A percentile compares a stretch with the other conserved stretches of the same genome.
These are phyloP conservation scores for Phrynocephalus forsythii DNA, from an alignment of 2,797 vertebrate genomes.

Conservation along the genomic window DNA sequence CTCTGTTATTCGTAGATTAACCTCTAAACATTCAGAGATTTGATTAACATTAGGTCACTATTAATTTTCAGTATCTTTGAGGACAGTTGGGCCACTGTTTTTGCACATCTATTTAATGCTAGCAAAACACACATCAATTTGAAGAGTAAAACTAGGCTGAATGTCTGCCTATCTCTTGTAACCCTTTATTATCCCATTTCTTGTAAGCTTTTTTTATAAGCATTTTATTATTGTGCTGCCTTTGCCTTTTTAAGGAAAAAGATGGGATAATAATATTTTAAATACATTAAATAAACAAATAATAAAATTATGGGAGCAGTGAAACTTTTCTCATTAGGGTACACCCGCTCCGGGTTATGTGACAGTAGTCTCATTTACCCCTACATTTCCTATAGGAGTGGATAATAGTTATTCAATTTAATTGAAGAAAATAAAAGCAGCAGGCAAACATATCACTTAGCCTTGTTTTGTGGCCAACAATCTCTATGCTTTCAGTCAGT, in stretches of 20 bases:
- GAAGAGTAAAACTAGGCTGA: not conserved
- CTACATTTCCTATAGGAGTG: not conserved
- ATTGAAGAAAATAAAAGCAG: not conserved
- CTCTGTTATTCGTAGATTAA: too few relatives aligned
- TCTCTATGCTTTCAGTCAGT: not conserved
- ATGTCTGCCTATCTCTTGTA: not conserved
- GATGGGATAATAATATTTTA: too few relatives aligned
- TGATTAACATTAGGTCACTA: fast-evolving
- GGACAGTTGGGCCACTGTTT: not conserved
- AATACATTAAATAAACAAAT: too few relatives aligned
- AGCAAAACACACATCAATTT: not conserved
- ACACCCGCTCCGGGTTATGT: not conserved
- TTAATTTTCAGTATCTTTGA: not conserved
- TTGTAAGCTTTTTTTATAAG: not conserved
- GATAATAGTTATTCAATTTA: not conserved
- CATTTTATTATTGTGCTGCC: too few relatives aligned
- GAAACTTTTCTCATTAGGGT: not conserved
- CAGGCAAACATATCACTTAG: not conserved
- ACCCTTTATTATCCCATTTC: not conserved
- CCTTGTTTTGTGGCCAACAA: not conserved
- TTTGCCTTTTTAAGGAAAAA: too few relatives aligned
- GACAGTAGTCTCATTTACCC: not conserved
- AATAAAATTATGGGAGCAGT: too few relatives aligned
- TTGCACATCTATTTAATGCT: not conserved
- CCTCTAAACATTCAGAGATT: not conserved